Percentiles rank a stretch among this genome's conserved stretches.
These are phyloP conservation scores for Agrotis ipsilon DNA, from an alignment of 2,888 invertebrate genomes.

Conservation along the genomic window DNA sequence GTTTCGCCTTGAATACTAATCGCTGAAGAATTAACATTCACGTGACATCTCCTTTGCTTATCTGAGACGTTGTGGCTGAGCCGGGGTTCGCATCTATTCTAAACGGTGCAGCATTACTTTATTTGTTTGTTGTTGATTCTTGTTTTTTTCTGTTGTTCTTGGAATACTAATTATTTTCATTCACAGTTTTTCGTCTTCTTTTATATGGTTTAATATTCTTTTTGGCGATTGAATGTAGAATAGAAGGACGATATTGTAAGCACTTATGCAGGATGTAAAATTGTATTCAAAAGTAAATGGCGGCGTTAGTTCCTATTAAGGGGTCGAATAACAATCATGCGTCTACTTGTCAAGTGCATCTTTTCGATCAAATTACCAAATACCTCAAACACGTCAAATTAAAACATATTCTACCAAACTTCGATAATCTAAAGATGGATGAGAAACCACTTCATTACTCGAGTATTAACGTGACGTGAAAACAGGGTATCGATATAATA, in stretches of 20 bases:
- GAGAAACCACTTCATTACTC: conserved; percentile 54
- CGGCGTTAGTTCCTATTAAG: not conserved
- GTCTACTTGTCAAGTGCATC: not conserved
- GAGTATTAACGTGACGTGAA: conserved; percentile 55
- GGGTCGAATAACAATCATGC: not conserved
- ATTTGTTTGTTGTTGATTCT: conserved; percentile 50
- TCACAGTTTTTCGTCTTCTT: not conserved
- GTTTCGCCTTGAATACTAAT: conserved; percentile 90
- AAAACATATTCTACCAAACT: not conserved
- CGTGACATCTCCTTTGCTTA: conserved; percentile 77
- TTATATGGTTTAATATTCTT: not conserved
- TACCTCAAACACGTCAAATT: not conserved
- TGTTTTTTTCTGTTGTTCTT: conserved; percentile 39
- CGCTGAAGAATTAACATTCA: conserved; percentile 83
- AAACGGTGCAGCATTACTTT: conserved; percentile 54
- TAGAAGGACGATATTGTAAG: not conserved
- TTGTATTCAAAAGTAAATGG: not conserved
- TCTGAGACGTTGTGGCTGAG: conserved; percentile 66
- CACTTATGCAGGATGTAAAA: not conserved
- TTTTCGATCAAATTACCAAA: not conserved
- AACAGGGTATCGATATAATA: conserved; percentile 66
- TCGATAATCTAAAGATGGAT: conserved; percentile 29
- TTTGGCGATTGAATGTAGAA: not conserved
- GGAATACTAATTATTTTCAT: conserved; percentile 3
- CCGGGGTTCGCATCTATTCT: conserved; percentile 45